These are phyloP conservation scores for Julus scanicus DNA, from an alignment of 2,888 invertebrate species.

Conservation along the genomic window DNA sequence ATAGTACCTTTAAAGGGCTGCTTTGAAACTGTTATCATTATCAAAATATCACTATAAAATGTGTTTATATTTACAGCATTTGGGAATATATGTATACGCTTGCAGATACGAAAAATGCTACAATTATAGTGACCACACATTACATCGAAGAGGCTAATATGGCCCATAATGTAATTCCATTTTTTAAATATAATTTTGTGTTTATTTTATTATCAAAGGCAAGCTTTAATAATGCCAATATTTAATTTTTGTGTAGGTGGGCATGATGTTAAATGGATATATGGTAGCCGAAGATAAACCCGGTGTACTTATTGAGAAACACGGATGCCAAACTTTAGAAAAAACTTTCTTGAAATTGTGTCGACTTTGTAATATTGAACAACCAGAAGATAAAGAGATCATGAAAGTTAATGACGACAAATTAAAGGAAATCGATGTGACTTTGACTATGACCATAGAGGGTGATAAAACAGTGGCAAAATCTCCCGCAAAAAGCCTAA, in stretches of 20 bases:
- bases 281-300: slow-evolving; percentile 65
- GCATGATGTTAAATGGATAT: slow-evolving; percentile 65
- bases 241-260: slow-evolving; percentile 62
- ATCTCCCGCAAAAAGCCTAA: not conserved
- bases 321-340: slow-evolving; percentile 73
- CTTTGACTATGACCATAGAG: too few species aligned
- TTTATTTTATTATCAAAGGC: too few species aligned
- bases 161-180: not conserved
- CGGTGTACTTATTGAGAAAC: slow-evolving; percentile 60
- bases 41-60: too few species aligned
- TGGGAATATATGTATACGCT: slow-evolving; percentile 66
- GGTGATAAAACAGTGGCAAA: not conserved
- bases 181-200: too few species aligned
- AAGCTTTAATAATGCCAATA: too few species aligned
- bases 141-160: slow-evolving; percentile 68
- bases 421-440: not conserved
- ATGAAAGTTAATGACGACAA: not conserved
- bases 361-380: slow-evolving; percentile 53
- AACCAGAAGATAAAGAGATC: not conserved
- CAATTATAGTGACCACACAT: slow-evolving; percentile 67
- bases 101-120: slow-evolving; percentile 63
- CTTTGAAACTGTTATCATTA: too few species aligned
- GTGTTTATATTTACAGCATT: slow-evolving; percentile 63
- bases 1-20: too few species aligned
- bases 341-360: slow-evolving; percentile 90